Evolutionary conservation across 2,113 vertebrate species (phyloP), one percentile per base, ranked within the genome.

Genomic region (Peucedramus taeniatus): DNA sequence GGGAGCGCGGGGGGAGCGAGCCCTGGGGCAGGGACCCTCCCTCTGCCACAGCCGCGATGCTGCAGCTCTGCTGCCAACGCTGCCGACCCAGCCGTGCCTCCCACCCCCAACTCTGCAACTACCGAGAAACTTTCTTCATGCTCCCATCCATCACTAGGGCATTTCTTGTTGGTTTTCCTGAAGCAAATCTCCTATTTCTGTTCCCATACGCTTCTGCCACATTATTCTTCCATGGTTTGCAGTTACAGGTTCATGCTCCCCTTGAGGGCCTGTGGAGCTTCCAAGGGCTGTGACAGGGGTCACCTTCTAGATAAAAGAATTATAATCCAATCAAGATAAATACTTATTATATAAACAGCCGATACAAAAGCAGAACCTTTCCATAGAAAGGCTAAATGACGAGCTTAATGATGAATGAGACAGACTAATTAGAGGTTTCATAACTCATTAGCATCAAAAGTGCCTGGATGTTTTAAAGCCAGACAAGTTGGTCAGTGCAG

Each of bases 1-100:
- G 33, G 42, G 14, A n/a, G 4, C 0, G 5, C 6, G 12, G 11
- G 27, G 3, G 11, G 16, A 15, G 6, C 0, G 0, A 23, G 4
- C 11, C 13, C n/a, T n/a, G n/a, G n/a, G n/a, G n/a, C n/a, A n/a
- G n/a, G n/a, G n/a, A n/a, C n/a, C n/a, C n/a, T n/a, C n/a, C n/a
- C n/a, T n/a, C n/a, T n/a, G n/a, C n/a, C n/a, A n/a, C n/a, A n/a
- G n/a, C n/a, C n/a, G n/a, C n/a, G n/a, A n/a, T n/a, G n/a, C n/a
- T 9, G 8, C 7, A 26, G 23, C 30, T n/a, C 54, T 22, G 54
- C 54, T 56, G 53, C 31, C 53, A 54, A 7, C 2, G 30, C 42
- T 30, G 11, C 42, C 47, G 0, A 6, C 72, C 13, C 47, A n/a
- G 3, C 40, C 6, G 3, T 5, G 37, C 12, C 27, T 72, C n/a